Conservation (phyloP, 2,797 vertebrate genomes). For the Chrysocyon brachyurus region DNA sequence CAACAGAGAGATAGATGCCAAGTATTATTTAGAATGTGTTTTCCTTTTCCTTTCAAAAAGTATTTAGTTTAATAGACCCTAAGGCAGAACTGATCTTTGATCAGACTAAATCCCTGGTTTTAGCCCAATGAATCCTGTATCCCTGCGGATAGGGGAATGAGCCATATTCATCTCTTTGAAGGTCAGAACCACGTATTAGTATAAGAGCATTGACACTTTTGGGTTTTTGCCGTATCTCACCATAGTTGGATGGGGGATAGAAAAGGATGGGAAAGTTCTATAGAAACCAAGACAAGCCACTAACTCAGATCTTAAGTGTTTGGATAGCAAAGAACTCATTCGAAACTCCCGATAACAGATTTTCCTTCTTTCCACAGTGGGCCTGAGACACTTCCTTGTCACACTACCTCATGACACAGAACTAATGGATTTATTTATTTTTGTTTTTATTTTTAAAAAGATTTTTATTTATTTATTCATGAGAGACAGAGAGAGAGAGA, state of each 20-base stretch:
- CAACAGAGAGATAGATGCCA: constrained; percentile 51
- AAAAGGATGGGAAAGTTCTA: constrained; percentile 32
- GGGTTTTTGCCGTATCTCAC: constrained; percentile 46
- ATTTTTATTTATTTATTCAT: too few relatives aligned
- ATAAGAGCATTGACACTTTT: constrained; percentile 2
- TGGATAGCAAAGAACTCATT: constrained; percentile 46
- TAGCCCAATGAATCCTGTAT: constrained; percentile 60
- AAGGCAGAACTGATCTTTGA: constrained; percentile 61
- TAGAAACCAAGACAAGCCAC: constrained; percentile 63
- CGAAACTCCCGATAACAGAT: constrained; percentile 49
- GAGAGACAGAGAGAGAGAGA: too few relatives aligned
- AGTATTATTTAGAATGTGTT: constrained; percentile 69
- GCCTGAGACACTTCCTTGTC: constrained; percentile 30
- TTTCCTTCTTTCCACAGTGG: constrained; percentile 38
- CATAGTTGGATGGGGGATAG: neutral
- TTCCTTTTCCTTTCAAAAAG: constrained; percentile 71
- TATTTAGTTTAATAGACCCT: constrained; percentile 66
- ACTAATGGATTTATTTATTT: constrained; percentile 14
- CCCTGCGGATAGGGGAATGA: neutral
- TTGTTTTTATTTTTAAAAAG: too few relatives aligned
- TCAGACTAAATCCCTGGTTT: constrained; percentile 67
- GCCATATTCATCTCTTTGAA: constrained; percentile 62
- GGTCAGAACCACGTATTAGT: constrained; percentile 57
- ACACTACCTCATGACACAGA: neutral
- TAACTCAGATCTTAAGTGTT: constrained; percentile 50